Evolutionary conservation across 2,113 vertebrate species (phyloP).

Genomic region (Melanotaenia duboulayi): DNA sequence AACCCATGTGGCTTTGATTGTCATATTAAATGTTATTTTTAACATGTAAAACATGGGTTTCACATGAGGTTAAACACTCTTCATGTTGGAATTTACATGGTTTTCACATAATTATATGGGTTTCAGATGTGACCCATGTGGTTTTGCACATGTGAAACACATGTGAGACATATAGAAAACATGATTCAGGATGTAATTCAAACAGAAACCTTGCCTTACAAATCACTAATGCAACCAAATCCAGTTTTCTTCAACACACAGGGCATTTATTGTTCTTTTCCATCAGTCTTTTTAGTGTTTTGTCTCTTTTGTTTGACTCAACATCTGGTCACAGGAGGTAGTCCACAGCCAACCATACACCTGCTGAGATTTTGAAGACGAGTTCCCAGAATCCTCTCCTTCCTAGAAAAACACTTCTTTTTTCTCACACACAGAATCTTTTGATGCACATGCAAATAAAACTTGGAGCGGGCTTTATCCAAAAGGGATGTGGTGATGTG

Average conservation of each 20-base stretch:
- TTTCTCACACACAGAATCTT: slow-evolving; percentile 30
- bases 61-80: no score
- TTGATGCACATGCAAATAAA: slow-evolving; percentile 55
- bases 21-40: no score
- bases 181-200: background rate
- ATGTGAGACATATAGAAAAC: no score
- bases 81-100: no score
- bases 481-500: slow-evolving; percentile 52
- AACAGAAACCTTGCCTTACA: background rate
- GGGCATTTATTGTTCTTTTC: slow-evolving; percentile 6
- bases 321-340: slow-evolving; percentile 71
- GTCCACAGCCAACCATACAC: slow-evolving; percentile 39
- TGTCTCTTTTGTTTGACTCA: slow-evolving; percentile 28
- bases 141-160: no score
- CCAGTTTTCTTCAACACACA: background rate
- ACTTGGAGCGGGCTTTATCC: slow-evolving; percentile 49
- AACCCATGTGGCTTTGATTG: no score
- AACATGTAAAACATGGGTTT: no score
- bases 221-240: background rate
- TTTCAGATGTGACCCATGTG: no score
- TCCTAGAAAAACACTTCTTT: slow-evolving; percentile 15
- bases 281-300: slow-evolving; percentile 1
- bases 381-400: slow-evolving; percentile 32
- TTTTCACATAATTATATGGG: no score
- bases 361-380: slow-evolving; percentile 60